A percentile compares a stretch with the other conserved stretches of the same genome.
phyloP scores from a whole-genome alignment of 2,113 vertebrate genomes.

The Rhegmatorhina hoffmannsi region DNA sequence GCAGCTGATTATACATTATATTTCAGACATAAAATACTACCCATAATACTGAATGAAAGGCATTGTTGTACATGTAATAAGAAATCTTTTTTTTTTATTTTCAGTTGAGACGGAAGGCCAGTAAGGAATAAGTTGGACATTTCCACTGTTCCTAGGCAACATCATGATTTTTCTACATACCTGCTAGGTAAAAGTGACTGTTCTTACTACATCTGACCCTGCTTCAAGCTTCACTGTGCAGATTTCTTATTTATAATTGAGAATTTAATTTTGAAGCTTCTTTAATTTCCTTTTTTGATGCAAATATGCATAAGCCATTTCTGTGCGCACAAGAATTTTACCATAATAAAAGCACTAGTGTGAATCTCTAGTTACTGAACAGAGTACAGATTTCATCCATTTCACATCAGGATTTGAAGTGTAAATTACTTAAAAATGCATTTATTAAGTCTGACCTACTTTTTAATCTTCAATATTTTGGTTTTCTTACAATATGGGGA shows the following conservation, averaged over 20 bases:
- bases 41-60: neutral
- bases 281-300: conserved; percentile 55
- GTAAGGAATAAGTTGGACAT: neutral
- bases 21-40: neutral
- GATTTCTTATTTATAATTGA: conserved; percentile 11
- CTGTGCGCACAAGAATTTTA: conserved; percentile 53
- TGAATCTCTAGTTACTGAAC: conserved; percentile 36
- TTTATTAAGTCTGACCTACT: conserved; percentile 77
- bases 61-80: neutral
- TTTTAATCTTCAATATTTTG: conserved; percentile 69
- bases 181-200: neutral
- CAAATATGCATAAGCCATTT: conserved; percentile 52
- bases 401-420: conserved; percentile 46
- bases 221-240: neutral
- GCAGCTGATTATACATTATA: conserved; percentile 4
- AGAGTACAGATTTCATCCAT: conserved; percentile 34
- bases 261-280: conserved; percentile 57
- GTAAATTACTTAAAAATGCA: conserved; percentile 65
- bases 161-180: neutral
- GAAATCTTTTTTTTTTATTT: neutral
- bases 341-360: conserved; percentile 31
- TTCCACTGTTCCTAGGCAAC: neutral
- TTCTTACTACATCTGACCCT: neutral
- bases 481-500: conserved; percentile 26
- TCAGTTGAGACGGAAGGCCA: neutral